Evolutionary conservation across 1,140 invertebrate genomes (phyloP), one percentile per base, ranked within the genome.

Genomic region (Macrobrachium nipponense): DNA sequence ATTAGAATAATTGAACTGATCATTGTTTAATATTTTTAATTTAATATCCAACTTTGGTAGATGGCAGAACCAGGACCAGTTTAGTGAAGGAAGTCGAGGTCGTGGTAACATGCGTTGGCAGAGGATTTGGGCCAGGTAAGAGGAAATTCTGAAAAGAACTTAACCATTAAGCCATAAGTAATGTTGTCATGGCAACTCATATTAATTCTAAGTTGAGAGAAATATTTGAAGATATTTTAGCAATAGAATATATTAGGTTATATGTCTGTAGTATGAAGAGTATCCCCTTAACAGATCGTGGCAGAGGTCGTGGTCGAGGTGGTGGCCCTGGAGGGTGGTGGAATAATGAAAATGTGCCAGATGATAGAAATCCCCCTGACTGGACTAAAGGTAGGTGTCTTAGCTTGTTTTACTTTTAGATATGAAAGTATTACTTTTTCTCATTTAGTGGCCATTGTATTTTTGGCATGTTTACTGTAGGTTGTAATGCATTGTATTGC

Each of bases 221-320:
- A 70, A 18, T 7, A 14, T 36, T 23, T 66, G n/a, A n/a, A 66
- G 4, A 36, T 36, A 36, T 36, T 36, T 51, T 51, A 51, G 7
- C 51, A 51, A 3, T 51, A 6, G 5, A 15, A 70, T 51, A 36
- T 7, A 11, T 15, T 15, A 51, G 12, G 12, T 17, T 17, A 11
- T 58, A 4, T 20, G 27, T 36, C 27, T 36, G 27, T 36, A 36
- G 4, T 36, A 36, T 36, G 27, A 36, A 36, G 27, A 36, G 27
- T 4, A 36, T 36, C 4, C 12, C 73, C 73, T 10, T 14, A 73
- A 44, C 18, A 76, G 73, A 58, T 27, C 73, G 73, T 44, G 73
- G 73, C 14, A 58, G 73, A 64, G 78, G 78, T 23, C 78, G 78
- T 14, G 77, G 77, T 11, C 58, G 77, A n/a, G 59, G 78, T 17